Percentiles rank a stretch among this genome's conserved stretches.
Conservation (phyloP, 1,140 invertebrate species). For the Heliconius hewitsoni region DNA sequence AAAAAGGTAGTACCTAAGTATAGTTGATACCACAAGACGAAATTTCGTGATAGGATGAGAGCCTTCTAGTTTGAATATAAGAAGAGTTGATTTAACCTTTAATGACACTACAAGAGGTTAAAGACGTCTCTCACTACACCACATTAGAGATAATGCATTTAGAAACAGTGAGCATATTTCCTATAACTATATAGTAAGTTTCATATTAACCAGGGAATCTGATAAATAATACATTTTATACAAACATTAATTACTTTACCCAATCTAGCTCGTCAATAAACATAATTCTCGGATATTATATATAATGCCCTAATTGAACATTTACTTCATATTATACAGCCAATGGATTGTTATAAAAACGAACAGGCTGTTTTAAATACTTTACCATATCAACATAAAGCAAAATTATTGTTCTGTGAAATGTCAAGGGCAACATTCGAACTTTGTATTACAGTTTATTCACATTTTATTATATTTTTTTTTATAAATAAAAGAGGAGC, state of each 20-base stretch:
- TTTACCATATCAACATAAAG: conserved; percentile 6
- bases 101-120: background rate
- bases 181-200: too few relatives aligned
- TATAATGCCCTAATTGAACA: background rate
- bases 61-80: too few relatives aligned
- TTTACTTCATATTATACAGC: background rate
- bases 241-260: too few relatives aligned
- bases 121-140: background rate
- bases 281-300: background rate
- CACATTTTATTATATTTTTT: conserved; percentile 7
- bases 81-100: background rate
- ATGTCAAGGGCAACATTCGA: conserved; percentile 24
- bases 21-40: too few relatives aligned
- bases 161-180: background rate
- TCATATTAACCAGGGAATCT: too few relatives aligned
- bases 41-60: too few relatives aligned
- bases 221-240: too few relatives aligned
- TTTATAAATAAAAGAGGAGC: conserved; percentile 10
- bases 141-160: background rate
- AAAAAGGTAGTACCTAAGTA: too few relatives aligned
- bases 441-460: conserved; percentile 18
- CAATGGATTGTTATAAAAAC: conserved; percentile 1
- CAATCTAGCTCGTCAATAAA: too few relatives aligned
- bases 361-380: conserved; percentile 8
- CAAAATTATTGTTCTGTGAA: conserved; percentile 25